phyloP scores from a whole-genome alignment of 2,797 vertebrate genomes.

The Mionectes olivaceus region DNA sequence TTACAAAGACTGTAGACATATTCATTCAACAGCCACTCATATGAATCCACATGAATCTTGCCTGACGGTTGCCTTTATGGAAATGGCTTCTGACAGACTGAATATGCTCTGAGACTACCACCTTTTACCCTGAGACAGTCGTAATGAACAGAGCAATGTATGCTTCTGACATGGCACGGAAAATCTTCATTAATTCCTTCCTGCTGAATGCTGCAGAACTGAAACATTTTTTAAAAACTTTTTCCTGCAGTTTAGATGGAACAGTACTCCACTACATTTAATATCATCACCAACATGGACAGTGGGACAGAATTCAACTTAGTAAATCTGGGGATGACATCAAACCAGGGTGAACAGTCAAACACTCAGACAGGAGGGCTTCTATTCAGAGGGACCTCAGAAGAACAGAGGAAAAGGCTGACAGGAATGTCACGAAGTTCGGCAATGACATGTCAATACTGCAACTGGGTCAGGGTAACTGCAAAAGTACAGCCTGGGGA shows the following conservation, averaged over 20 bases:
- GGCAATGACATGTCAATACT: neutral
- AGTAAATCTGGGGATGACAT: neutral
- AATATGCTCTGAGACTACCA: slow-evolving; percentile 20
- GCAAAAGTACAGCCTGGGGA: neutral
- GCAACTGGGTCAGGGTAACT: neutral
- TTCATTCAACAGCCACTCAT: neutral
- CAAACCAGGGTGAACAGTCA: neutral
- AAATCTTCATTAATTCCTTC: slow-evolving; percentile 3
- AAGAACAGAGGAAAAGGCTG: neutral
- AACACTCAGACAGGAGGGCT: neutral
- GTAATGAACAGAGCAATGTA: neutral
- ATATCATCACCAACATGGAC: neutral
- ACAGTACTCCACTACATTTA: neutral
- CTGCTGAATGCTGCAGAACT: neutral
- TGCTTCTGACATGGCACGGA: neutral
- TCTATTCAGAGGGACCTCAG: neutral
- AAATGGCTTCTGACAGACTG: slow-evolving; percentile 41
- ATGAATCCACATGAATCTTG: neutral
- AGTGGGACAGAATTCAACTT: neutral
- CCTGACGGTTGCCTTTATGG: slow-evolving; percentile 30
- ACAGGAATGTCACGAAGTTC: neutral
- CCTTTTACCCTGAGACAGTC: slow-evolving; percentile 20
- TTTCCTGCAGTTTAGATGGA: neutral
- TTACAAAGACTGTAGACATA: neutral
- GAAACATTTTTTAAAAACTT: neutral